phyloP scores from a whole-genome alignment of 2,888 invertebrate species.

The Leptopilina drosophilae region DNA sequence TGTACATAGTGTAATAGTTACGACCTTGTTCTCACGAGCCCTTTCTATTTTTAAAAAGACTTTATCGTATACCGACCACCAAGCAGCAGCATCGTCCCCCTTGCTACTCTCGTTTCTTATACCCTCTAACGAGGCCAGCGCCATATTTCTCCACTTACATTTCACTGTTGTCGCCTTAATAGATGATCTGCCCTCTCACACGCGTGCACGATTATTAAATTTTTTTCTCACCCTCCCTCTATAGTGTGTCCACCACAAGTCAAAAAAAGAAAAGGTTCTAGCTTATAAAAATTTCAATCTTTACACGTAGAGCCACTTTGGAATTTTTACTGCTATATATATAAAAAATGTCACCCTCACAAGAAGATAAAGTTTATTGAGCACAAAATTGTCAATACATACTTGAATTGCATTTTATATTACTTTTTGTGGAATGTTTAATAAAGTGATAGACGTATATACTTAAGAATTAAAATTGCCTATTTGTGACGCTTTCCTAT shows the following conservation, averaged over 20 bases:
- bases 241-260: not conserved
- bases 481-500: no score
- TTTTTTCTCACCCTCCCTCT: not conserved
- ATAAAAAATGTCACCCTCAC: not conserved
- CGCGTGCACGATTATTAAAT: conserved; percentile 9
- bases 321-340: not conserved
- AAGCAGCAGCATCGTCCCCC: conserved; percentile 34
- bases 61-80: conserved; percentile 42
- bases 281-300: conserved; percentile 15
- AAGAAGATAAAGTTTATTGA: conserved; percentile 9
- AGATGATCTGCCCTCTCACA: not conserved
- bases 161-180: conserved; percentile 39
- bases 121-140: conserved; percentile 47
- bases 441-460: not conserved
- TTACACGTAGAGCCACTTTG: conserved; percentile 11
- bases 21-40: conserved; percentile 45
- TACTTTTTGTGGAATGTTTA: not conserved
- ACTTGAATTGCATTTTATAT: not conserved
- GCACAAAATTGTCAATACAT: conserved; percentile 15
- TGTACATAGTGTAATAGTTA: conserved; percentile 28
- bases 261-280: not conserved
- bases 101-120: conserved; percentile 40
- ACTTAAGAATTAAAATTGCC: no score
- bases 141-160: conserved; percentile 42
- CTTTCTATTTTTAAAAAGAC: conserved; percentile 47